A percentile compares a stretch with the other conserved stretches of the same genome.
Conservation (phyloP, 2,797 vertebrate genomes). For the Gadopsis bispinosus region DNA sequence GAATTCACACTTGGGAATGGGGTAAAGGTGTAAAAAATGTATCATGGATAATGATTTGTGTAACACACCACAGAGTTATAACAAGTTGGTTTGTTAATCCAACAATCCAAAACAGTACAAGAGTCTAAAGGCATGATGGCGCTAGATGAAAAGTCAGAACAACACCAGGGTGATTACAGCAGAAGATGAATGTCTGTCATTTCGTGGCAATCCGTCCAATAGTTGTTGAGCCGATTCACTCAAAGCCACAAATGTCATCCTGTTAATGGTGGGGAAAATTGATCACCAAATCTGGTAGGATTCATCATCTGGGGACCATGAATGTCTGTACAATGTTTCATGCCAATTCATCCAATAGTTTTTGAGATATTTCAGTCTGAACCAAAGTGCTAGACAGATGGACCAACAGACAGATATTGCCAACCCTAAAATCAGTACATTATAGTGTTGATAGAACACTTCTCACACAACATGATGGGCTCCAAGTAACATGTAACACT, state of each 20-base stretch:
- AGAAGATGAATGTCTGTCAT: not conserved
- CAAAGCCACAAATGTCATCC: not conserved
- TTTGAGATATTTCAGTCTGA: not conserved
- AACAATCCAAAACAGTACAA: constrained; percentile 1
- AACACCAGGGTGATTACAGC: not conserved
- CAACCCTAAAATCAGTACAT: not conserved
- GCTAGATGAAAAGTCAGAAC: not conserved
- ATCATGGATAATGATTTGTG: not conserved
- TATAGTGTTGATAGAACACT: not conserved
- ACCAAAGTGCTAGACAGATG: not conserved
- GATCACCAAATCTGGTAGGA: not conserved
- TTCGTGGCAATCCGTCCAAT: not conserved
- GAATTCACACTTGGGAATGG: not conserved
- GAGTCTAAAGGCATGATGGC: not conserved
- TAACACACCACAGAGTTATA: not conserved
- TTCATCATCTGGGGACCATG: not conserved
- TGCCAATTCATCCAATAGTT: not conserved
- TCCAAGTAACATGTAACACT: not conserved
- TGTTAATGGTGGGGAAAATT: not conserved
- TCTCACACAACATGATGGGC: not conserved
- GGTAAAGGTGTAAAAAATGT: not conserved
- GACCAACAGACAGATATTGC: not conserved
- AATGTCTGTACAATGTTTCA: not conserved
- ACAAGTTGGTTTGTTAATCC: not conserved
- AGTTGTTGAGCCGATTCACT: not conserved